Evolutionary conservation across 2,797 vertebrate species (phyloP).

Genomic region (Muscicapa comitata): DNA sequence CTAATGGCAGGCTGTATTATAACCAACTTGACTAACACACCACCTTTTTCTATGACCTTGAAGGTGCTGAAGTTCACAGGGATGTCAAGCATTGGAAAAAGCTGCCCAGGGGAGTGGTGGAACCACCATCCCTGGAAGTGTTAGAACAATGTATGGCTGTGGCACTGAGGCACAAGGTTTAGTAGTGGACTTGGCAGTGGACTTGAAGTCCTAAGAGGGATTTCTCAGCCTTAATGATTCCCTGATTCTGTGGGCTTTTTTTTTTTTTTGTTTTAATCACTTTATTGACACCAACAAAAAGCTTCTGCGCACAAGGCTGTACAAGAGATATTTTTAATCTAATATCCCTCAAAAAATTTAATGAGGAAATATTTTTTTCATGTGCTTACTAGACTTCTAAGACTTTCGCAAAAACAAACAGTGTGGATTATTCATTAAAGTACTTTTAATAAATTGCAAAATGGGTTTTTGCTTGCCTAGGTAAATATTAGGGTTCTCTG

Average conservation of each 20-base stretch:
- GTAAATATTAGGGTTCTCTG: not conserved
- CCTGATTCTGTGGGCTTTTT: not conserved
- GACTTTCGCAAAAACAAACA: not conserved
- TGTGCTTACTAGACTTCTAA: not conserved
- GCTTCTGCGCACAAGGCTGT: not conserved
- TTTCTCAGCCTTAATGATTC: not conserved
- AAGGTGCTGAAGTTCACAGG: not conserved
- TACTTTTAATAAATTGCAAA: not conserved
- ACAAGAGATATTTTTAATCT: not conserved
- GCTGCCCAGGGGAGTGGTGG: not conserved
- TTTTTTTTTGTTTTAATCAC: not conserved
- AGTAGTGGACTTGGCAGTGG: not conserved
- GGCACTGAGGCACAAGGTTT: not conserved
- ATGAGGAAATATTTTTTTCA: not conserved
- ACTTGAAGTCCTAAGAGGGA: not conserved
- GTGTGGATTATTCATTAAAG: not conserved
- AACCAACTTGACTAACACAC: not conserved
- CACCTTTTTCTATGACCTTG: not conserved
- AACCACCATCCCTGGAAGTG: not conserved
- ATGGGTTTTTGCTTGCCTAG: not conserved
- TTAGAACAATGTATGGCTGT: not conserved
- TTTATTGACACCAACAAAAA: not conserved
- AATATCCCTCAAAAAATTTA: not conserved
- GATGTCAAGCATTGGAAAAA: not conserved
- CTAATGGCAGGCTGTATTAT: not conserved